Evolutionary conservation across 2,888 invertebrate genomes (phyloP), one percentile per base, ranked within the genome.

Genomic region (Melanotus villosus): DNA sequence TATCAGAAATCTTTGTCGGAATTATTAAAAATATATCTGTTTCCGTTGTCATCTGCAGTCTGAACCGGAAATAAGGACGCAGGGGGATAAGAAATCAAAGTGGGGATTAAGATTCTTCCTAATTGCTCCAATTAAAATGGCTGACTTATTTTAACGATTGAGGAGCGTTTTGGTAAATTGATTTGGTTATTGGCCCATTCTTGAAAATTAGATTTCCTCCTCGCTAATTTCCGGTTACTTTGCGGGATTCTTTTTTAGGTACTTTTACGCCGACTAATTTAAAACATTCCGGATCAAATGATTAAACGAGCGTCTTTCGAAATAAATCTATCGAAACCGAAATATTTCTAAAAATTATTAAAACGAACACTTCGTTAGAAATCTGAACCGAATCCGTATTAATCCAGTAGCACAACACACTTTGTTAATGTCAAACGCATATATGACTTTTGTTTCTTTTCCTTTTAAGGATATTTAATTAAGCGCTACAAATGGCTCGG

Each of bases 111-210:
- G 72, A 72, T 66, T 69, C 72, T 66, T 68, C 69, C 72, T 72
- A 72, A 72, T 72, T 72, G 62, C 69, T 50, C 65, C 71, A 71
- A 72, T 72, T 72, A 69, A 66, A 69, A 69, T 69, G 69, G 72
- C 68, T 68, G 71, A 71, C 71, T 71, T 68, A 68, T 71, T 71
- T 71, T 68, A 71, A 71, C 71, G 68, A 71, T 71, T 68, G 71
- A 65, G 68, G 71, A 68, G 60, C 75, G 73, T 71, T 73, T 76
- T 73, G 75, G 75, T 73, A 76, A 76, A 75, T 74, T 67, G 68
- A 60, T 63, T 70, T 73, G 73, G 71, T 73, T 71, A 65, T 68
- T 70, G 70, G 71, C 66, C 60, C 68, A 58, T 72, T 67, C 71
- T 43, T 41, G 68, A 56, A 64, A 71, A 70, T 68, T 71, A 62